Base-by-base conservation (phyloP, 1,140 invertebrate genomes). In the Pogonomyrmex barbatus region DNA sequence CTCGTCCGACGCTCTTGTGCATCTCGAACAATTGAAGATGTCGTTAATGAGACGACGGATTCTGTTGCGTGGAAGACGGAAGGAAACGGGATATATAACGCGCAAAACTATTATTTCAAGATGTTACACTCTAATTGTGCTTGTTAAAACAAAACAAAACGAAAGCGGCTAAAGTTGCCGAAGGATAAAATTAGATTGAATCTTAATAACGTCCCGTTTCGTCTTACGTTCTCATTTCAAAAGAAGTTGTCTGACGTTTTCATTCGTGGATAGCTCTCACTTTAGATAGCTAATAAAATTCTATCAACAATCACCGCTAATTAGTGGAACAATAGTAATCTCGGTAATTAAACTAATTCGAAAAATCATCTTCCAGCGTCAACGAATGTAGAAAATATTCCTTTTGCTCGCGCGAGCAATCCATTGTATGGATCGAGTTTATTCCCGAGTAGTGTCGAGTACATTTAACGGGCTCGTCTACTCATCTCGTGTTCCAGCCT, bases 401-500 rank as follows among this genome's bases (percentile, higher is more conserved):
- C 14, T 14, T 81, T 83, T 39, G 30, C 54, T 56, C 12, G 65
- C 63, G 78, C 54, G 68, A 83, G 78, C 54, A 54, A 83, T 83
- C 54, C 33, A 83, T 83, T 83, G 79, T 83, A 36, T 45, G 4
- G 14, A 2, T 12, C 17, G 54, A 67, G 70, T 60, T 84, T 75
- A 83, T 83, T 73, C 78, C 39, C 56, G 14, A 50, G n/a, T 45
- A 70, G 45, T 67, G 54, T 84, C 70, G 86, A 76, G 50, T 47
- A 76, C 58, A 73, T 67, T n/a, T 68, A 68, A 62, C 36, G 58
- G 5, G 39, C 47, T 82, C 45, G 52, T 67, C 63, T 81, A 73
- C 45, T 60, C 85, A 75, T 76, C 42, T 83, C 77, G 50, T 65
- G 71, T 83, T 73, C 75, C 56, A 52, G 50, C 71, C 83, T 71